Base-by-base conservation (phyloP, 2,113 vertebrate species). In the Microcebus lehilahytsara region DNA sequence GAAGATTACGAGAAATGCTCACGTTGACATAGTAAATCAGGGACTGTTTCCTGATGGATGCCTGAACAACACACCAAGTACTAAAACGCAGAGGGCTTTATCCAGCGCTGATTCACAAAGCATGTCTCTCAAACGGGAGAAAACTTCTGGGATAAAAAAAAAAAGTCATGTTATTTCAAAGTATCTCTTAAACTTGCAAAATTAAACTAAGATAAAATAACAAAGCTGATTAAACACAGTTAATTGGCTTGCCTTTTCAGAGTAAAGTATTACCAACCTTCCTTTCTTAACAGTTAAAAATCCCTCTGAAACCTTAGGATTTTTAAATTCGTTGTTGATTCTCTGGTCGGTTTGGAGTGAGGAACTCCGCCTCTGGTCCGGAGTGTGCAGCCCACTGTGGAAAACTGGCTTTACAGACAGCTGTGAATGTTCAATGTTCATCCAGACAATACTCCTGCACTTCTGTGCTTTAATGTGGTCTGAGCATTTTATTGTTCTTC, bases 1-100 rank as follows among this genome's bases (percentile, higher is more conserved):
- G 74, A 80, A 95, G 96, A 88, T 96, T 85, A 86, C 1, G 12
- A 97, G 97, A 97, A 96, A 80, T 14, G 32, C 78, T 96, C 93
- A 16, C 23, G 27, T 46, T 6, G 2, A 19, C 25, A 11, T 30
- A 79, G 64, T 96, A 85, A 90, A 87, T 95, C 90, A 92, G 72
- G 78, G 77, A 46, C 58, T 34, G 2, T 56, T 89, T 90, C 84
- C 92, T 90, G 90, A 81, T 88, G 72, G 69, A 62, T 75, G 78
- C 80, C 71, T 94, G 71, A 96, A 56, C 19, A 58, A 17, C 71
- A 56, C 32, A 37, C 58, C 40, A 30, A 42, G 80, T 62, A 0
- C 64, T 46, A 4, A 88, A 53, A 14, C 5, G 46, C 60, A 77
- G 30, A 69, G 64, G 25, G 32, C 86, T 86, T 27, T 49, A 32